These are phyloP conservation scores for Oxyruncus cristatus DNA, from an alignment of 2,113 vertebrate species.

Conservation along the genomic window DNA sequence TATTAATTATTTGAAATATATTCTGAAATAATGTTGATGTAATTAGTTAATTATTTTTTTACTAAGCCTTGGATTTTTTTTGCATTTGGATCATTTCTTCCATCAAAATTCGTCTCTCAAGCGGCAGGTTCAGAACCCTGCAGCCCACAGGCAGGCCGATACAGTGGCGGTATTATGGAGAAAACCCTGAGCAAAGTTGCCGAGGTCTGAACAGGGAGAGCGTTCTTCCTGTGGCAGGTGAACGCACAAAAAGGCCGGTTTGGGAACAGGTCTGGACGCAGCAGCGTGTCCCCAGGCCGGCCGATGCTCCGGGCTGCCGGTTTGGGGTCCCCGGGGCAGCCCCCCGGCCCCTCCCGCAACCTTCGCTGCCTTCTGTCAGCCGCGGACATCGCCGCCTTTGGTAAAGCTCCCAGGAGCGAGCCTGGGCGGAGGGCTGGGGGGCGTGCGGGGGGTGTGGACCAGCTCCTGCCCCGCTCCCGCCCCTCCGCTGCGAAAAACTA, in stretches of 20 bases:
- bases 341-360: too few species aligned
- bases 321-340: too few species aligned
- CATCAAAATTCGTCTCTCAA: background rate
- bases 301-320: background rate
- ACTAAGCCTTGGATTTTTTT: background rate
- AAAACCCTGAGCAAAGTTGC: background rate
- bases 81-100: background rate
- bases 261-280: accelerated
- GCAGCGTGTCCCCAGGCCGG: background rate
- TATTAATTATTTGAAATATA: background rate
- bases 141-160: accelerated
- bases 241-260: background rate
- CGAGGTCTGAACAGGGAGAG: background rate
- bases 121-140: background rate
- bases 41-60: background rate
- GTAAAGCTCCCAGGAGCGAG: background rate
- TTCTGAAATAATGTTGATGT: background rate
- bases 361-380: background rate
- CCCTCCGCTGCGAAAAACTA: background rate
- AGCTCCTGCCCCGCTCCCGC: background rate
- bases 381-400: background rate
- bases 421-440: background rate
- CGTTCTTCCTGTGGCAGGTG: background rate
- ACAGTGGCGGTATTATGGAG: background rate
- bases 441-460: background rate